Base-by-base conservation (phyloP, 1,140 invertebrate genomes). In the Aphelinus atriplicis region DNA sequence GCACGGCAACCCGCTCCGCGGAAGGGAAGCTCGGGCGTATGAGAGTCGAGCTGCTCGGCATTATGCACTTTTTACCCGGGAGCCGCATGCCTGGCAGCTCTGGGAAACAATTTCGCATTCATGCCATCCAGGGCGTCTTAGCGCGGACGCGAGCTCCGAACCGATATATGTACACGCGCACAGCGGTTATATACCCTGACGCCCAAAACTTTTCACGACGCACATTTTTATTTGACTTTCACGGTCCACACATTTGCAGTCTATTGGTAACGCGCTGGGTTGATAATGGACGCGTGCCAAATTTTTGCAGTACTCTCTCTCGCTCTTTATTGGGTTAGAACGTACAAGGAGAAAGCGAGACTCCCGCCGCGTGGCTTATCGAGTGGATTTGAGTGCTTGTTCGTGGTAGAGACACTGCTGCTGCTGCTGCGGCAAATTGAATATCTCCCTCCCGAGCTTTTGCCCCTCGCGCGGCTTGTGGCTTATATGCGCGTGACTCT, bases 61-160 rank as follows among this genome's bases (percentile, higher is more conserved):
- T 26, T 26, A 26, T 26, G 26, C 26, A 26, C 26, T 26, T 26
- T 26, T 26, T 26, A 26, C 26, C 26, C 26, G 26, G 26, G 26
- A 26, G 26, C 26, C 26, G 26, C 26, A 26, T 26, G 26, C 26
- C 26, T 26, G 26, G 7, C 58, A 45, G 26, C 58, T 26, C 58
- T 60, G 48, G 48, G 51, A 65, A 65, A 65, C 63, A 51, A 65
- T 65, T 65, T 65, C 2, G 48, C 63, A 65, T 65, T 65, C 48
- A 65, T 51, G 63, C 48, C 48, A 48, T 7, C 2, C 48, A 42
- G 42, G 7, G 9, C 5, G 45, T 26, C 26, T 26, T 26, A 26
- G 26, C 26, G 26, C 26, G 26, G 26, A 26, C 7, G 43, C 61
- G n/a, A 3, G 58, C 9, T 7, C n/a, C 43, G 58, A 42, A 43